These are phyloP conservation scores for Hydra vulgaris DNA, from an alignment of 30 jellyfish, hydroid and myxozoan species.

Conservation along the genomic window DNA sequence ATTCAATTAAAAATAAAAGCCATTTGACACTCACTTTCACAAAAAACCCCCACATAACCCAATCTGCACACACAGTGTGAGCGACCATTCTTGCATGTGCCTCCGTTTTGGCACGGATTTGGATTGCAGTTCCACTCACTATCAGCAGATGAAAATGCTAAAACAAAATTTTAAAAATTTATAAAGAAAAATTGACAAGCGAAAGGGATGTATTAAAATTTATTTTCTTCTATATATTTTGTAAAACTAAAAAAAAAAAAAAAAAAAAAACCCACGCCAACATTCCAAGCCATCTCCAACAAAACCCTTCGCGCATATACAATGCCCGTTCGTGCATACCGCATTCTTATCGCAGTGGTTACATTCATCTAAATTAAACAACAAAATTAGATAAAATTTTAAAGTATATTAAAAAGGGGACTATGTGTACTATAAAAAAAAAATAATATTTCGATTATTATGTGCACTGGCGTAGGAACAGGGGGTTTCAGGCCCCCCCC, in stretches of 20 bases:
- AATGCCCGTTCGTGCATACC: conserved; percentile 76
- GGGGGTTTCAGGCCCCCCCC: too few relatives aligned
- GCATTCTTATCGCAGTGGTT: conserved; percentile 89
- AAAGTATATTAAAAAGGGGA: too few relatives aligned
- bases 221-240: too few relatives aligned
- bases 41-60: conserved; percentile 76
- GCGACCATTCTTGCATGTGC: conserved; percentile 92
- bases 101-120: conserved; percentile 93
- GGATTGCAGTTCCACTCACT: conserved; percentile 76
- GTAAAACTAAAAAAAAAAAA: neutral
- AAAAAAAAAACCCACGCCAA: conserved; percentile 55
- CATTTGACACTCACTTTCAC: conserved; percentile 59
- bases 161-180: too few relatives aligned
- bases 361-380: conserved; percentile 64
- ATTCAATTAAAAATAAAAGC: neutral
- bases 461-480: too few relatives aligned
- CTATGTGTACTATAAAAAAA: too few relatives aligned
- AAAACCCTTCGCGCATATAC: conserved; percentile 60
- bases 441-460: too few relatives aligned
- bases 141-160: conserved; percentile 54
- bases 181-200: too few relatives aligned
- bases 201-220: too few relatives aligned
- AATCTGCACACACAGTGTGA: conserved; percentile 85
- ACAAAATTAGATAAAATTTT: too few relatives aligned
- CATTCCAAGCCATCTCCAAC: conserved; percentile 98